Evolutionary conservation across 2,888 invertebrate genomes (phyloP), one percentile per base, ranked within the genome.

Genomic region (Agrotis clavis): DNA sequence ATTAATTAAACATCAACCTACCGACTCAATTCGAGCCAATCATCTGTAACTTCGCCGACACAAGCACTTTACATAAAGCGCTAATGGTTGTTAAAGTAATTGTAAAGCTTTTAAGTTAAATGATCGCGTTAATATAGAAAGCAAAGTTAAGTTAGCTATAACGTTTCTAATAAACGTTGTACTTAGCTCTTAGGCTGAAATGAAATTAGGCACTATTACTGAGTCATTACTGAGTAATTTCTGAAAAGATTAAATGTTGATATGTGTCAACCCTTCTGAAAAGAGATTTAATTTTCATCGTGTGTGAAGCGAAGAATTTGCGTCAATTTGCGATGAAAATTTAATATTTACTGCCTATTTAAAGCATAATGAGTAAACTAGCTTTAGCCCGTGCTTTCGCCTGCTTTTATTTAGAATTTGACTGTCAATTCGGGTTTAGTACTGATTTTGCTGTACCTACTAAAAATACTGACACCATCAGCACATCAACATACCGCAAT

Each of bases 161-260:
- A 54, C 19, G 18, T 59, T 19, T n/a, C 47, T 48, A 9, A n/a
- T 47, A 35, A 4, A 50, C 54, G 6, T 13, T n/a, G 25, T 75
- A 53, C 21, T 47, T 25, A 61, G 48, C 13, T 16, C 4, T 67
- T 61, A 25, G 41, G 18, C 4, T 53, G 4, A 73, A 77, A 19
- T 74, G 30, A 50, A 45, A 61, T 77, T 54, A 50, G 45, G 21
- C 16, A 41, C 48, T 60, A 61, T 74, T 74, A n/a, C 19, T 72
- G 48, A 30, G 30, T 5, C 5, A 30, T 30, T 30, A 30, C 30
- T 35, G 35, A 72, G 53, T 60, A 78, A 78, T 74, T 74, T 51
- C 60, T 25, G 9, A 70, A 56, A 45, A 56, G 48, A 45, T 72
- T 56, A 30, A 19, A 16, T n/a, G 30, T 19, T 77, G 54, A 30